phyloP scores from a whole-genome alignment of 2,888 invertebrate genomes.

The Itoplectis maculator region DNA sequence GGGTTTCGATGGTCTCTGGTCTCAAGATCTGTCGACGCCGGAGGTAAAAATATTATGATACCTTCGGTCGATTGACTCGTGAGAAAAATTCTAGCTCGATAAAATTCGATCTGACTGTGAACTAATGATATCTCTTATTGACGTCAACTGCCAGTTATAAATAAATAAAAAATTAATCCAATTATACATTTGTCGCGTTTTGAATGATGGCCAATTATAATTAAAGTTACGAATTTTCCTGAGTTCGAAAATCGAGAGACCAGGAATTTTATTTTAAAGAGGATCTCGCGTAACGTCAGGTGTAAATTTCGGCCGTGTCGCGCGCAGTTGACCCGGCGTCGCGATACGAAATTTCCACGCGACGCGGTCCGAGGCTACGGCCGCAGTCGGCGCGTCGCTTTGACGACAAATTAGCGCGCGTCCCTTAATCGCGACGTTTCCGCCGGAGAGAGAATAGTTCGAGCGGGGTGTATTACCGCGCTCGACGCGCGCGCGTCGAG shows the following conservation, averaged over 20 bases:
- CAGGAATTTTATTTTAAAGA: too few relatives aligned
- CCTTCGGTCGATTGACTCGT: neutral
- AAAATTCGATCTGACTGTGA: neutral
- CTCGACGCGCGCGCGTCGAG: neutral
- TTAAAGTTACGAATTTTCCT: too few relatives aligned
- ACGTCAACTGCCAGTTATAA: too few relatives aligned
- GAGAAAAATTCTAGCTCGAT: neutral
- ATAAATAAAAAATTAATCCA: too few relatives aligned
- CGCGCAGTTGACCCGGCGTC: too few relatives aligned
- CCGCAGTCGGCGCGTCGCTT: neutral
- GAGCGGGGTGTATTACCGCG: neutral
- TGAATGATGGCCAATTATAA: too few relatives aligned
- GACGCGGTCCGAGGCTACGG: too few relatives aligned
- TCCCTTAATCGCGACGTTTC: constrained; percentile 14
- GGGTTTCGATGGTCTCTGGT: neutral
- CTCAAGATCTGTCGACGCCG: neutral
- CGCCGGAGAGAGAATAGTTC: neutral
- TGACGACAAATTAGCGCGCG: neutral
- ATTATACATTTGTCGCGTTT: neutral
- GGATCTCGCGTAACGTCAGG: neutral
- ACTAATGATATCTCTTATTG: neutral
- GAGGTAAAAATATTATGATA: neutral
- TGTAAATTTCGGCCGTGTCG: too few relatives aligned
- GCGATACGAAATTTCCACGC: neutral
- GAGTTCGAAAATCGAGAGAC: too few relatives aligned